These are phyloP conservation scores for Drosophila micromelanica DNA, from an alignment of 1,140 invertebrate species.

Conservation along the genomic window DNA sequence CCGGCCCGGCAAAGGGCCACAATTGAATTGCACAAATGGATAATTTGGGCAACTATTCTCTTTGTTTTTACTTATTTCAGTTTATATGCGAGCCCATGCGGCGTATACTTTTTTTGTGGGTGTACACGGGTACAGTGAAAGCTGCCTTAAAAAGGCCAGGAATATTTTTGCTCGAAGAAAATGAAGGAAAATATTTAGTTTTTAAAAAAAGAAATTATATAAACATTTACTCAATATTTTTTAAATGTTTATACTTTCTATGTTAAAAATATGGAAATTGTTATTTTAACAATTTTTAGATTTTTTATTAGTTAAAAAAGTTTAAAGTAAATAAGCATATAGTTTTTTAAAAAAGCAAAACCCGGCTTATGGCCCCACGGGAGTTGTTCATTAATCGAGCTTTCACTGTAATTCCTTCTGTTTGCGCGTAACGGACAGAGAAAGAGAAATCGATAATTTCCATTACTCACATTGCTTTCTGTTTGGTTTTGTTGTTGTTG, in stretches of 20 bases:
- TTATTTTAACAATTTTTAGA: too few relatives aligned
- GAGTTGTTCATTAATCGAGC: not conserved
- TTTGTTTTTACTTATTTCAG: not conserved
- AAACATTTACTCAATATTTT: too few relatives aligned
- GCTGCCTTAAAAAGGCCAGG: not conserved
- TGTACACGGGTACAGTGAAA: constrained; percentile 3
- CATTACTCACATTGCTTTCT: constrained; percentile 71
- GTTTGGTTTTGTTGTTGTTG: constrained; percentile 37
- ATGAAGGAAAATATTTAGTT: too few relatives aligned
- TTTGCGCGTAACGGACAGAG: constrained; percentile 24
- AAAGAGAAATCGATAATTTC: constrained; percentile 72
- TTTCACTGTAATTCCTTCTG: constrained; percentile 17
- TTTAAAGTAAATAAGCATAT: too few relatives aligned
- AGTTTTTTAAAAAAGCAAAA: too few relatives aligned
- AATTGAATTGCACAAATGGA: not conserved
- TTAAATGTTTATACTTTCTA: too few relatives aligned
- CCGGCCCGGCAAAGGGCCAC: constrained; percentile 12
- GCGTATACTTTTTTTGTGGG: constrained; percentile 12
- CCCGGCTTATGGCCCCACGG: not conserved
- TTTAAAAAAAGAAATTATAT: too few relatives aligned
- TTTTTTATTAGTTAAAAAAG: too few relatives aligned
- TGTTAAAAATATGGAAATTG: too few relatives aligned
- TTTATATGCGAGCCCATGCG: not conserved
- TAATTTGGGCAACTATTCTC: constrained; percentile 1
- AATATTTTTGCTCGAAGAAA: too few relatives aligned